Evolutionary conservation across 2,113 vertebrate genomes (phyloP).

Genomic region (Larimichthys polyactis): DNA sequence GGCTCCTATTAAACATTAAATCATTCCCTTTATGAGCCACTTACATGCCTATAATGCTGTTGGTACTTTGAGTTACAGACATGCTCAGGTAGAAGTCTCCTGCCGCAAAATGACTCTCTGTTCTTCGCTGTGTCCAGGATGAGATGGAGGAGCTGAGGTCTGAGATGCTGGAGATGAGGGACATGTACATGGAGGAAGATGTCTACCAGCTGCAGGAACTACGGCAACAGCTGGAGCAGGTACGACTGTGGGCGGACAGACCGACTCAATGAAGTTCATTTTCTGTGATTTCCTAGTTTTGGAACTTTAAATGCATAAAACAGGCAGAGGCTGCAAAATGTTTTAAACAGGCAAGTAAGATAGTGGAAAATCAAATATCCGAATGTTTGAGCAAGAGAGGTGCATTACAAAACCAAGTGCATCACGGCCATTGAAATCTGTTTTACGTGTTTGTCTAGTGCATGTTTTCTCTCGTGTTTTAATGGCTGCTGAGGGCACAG

Average conservation of each 20-base stretch:
- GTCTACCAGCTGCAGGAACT: conserved; percentile 98
- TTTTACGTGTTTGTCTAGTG: not conserved
- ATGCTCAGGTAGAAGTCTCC: not conserved
- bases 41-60: conserved; percentile 2
- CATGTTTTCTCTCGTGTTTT: not conserved
- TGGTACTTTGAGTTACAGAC: not conserved
- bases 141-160: conserved; percentile 97
- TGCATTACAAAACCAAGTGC: not conserved
- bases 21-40: conserved; percentile 1
- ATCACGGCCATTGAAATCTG: not conserved
- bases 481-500: not conserved
- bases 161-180: conserved; percentile 99
- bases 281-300: not conserved
- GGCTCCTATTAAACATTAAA: conserved; percentile 11
- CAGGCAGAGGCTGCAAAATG: not conserved
- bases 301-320: not conserved
- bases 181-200: conserved; percentile 98
- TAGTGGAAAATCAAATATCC: not conserved
- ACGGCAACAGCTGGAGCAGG: conserved; percentile 95
- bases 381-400: not conserved
- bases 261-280: not conserved
- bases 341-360: not conserved
- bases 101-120: not conserved
- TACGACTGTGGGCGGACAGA: conserved; percentile 11
- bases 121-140: conserved; percentile 83